Evolutionary conservation across 2,888 invertebrate genomes (phyloP).

Genomic region (Andrena bicolor): DNA sequence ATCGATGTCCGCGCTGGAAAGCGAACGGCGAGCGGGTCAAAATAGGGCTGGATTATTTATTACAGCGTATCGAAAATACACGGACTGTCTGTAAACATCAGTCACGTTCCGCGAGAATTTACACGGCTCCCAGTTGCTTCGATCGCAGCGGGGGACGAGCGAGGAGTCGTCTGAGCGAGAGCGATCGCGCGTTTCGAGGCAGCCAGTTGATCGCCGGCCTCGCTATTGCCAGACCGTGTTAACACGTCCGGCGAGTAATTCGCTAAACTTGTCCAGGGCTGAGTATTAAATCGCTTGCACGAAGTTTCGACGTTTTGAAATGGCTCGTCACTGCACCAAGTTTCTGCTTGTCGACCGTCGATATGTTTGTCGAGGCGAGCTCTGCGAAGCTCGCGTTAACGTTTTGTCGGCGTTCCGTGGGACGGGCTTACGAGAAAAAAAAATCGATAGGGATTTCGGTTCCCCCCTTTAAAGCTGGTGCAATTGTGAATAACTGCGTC

Average conservation of each 20-base stretch:
- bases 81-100: constrained; percentile 36
- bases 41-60: constrained; percentile 44
- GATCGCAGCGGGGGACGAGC: not conserved
- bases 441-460: not conserved
- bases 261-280: constrained; percentile 53
- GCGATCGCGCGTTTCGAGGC: not conserved
- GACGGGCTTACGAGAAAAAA: not conserved
- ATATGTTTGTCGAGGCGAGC: constrained; percentile 19
- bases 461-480: not conserved
- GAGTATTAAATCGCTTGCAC: constrained; percentile 62
- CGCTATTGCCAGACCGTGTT: constrained; percentile 36
- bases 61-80: constrained; percentile 41
- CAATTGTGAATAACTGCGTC: not conserved
- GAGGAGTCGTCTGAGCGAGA: not conserved
- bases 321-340: constrained; percentile 48
- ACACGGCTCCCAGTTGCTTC: constrained; percentile 29
- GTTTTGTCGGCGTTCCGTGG: not conserved
- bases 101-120: constrained; percentile 45
- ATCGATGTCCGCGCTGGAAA: constrained; percentile 35
- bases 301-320: constrained; percentile 66
- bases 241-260: constrained; percentile 50
- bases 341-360: constrained; percentile 35
- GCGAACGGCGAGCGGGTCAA: not conserved
- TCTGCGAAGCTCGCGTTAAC: not conserved
- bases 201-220: constrained; percentile 19